These are phyloP conservation scores for Astropecten irregularis DNA, from an alignment of 53 echinoderm and acorn worm genomes.

Conservation along the genomic window DNA sequence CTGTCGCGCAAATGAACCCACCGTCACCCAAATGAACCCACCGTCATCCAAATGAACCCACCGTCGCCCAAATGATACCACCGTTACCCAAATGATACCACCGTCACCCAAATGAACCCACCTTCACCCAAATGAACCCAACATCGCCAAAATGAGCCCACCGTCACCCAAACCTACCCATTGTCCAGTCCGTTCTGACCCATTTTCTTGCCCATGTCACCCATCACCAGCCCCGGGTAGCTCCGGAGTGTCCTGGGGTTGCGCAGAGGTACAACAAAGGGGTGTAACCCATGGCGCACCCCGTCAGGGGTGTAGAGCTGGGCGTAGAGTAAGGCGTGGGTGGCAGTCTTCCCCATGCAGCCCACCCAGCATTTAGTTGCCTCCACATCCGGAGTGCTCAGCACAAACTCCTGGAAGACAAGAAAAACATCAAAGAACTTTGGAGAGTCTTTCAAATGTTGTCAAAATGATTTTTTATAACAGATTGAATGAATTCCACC, in stretches of 20 bases:
- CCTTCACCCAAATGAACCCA: too few relatives aligned
- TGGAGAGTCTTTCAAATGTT: not conserved
- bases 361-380: slow-evolving; percentile 92
- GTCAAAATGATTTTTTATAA: too few relatives aligned
- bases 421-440: too few relatives aligned
- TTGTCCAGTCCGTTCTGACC: slow-evolving; percentile 97
- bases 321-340: slow-evolving; percentile 80
- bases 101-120: too few relatives aligned
- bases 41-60: too few relatives aligned
- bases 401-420: slow-evolving; percentile 70
- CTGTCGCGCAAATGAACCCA: too few relatives aligned
- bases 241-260: slow-evolving; percentile 68
- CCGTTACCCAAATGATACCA: too few relatives aligned
- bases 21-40: too few relatives aligned
- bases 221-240: slow-evolving; percentile 83
- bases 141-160: too few relatives aligned
- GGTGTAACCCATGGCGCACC: slow-evolving; percentile 80
- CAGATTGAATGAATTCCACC: too few relatives aligned
- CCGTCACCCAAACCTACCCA: slow-evolving; percentile 90
- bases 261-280: slow-evolving; percentile 80
- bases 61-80: too few relatives aligned
- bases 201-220: slow-evolving; percentile 93
- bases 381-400: slow-evolving; percentile 87
- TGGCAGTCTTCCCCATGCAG: slow-evolving; percentile 81
- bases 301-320: slow-evolving; percentile 91